phyloP scores from a whole-genome alignment of 2,113 vertebrate genomes.

The Egretta garzetta region DNA sequence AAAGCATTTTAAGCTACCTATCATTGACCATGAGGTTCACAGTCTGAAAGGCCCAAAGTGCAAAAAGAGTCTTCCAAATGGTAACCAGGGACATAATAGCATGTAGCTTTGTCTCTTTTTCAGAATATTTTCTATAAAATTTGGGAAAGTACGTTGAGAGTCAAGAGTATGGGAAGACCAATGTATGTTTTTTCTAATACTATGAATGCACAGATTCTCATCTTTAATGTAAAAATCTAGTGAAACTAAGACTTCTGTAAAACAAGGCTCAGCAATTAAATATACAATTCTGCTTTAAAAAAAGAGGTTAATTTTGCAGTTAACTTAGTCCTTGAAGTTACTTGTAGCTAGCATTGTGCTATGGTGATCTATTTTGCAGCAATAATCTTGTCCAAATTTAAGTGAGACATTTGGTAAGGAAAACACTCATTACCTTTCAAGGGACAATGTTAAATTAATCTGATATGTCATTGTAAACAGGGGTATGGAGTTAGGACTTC shows the following conservation, averaged over 20 bases:
- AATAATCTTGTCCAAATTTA: neutral
- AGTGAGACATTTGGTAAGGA: neutral
- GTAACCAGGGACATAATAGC: neutral
- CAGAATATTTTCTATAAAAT: neutral
- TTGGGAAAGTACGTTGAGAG: neutral
- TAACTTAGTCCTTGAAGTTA: neutral
- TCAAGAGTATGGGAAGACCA: neutral
- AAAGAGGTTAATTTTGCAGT: neutral
- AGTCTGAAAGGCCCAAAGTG: slow-evolving; percentile 3
- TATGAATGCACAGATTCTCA: neutral
- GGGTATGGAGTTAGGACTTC: neutral
- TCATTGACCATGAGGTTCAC: neutral
- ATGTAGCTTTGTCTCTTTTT: neutral
- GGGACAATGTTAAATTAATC: neutral
- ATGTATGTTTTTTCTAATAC: neutral
- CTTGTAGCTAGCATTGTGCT: neutral
- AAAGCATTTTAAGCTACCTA: slow-evolving; percentile 32
- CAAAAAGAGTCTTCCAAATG: neutral
- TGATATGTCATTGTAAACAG: neutral
- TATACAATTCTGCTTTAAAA: neutral
- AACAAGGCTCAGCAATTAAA: neutral
- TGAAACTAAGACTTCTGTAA: neutral
- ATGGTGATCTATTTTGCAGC: neutral
- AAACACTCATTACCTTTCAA: neutral
- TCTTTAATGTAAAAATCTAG: neutral